Base-by-base conservation (phyloP, 2,888 invertebrate genomes). In the Rhorus exstirpatorius region DNA sequence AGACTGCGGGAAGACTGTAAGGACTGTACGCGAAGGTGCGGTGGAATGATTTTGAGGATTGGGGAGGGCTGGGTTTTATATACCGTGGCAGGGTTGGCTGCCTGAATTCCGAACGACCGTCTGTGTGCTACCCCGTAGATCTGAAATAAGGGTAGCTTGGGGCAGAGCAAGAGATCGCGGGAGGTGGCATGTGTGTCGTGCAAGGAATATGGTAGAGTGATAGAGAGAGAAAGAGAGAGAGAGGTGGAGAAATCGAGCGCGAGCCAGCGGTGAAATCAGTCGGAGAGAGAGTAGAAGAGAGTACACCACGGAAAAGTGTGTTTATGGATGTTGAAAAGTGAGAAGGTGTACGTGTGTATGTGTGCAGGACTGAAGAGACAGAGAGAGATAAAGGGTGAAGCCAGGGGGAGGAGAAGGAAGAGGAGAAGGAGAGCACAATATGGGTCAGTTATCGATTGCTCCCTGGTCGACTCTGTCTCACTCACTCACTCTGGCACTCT, bases 371-470 rank as follows among this genome's bases (percentile, higher is more conserved):
- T 24, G 74, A 53, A 60, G 75, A 76, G 78, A 83, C 68, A 68
- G 77, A 61, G 55, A 51, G 19, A 35, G 55, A 51, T 12, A 35
- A 78, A 67, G 65, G 83, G 77, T 49, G 79, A 78, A 74, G 72
- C 49, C 17, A 35, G 55, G 49, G 72, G 55, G 17, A 35, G 55
- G 49, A 76, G 58, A 75, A 61, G 70, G 70, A 77, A 70, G 70
- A 58, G 76, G 26, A 65, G 80, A 68, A 65, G 72, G 81, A 78
- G 83, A 81, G 81, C 83, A 86, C 89, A 90, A 92, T 91, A 91
- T 91, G 90, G 91, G 91, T 91, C 91, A 91, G 89, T 88, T 91
- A 91, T 91, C 90, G 91, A 91, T 91, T 91, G 89, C 88, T 88
- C 87, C 71, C 88, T 88, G 86, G 87, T 88, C 87, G 87, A 88